A percentile compares a stretch with the other conserved stretches of the same genome.
phyloP scores from a whole-genome alignment of 2,113 vertebrate genomes.

The Gorsachius goisagi region DNA sequence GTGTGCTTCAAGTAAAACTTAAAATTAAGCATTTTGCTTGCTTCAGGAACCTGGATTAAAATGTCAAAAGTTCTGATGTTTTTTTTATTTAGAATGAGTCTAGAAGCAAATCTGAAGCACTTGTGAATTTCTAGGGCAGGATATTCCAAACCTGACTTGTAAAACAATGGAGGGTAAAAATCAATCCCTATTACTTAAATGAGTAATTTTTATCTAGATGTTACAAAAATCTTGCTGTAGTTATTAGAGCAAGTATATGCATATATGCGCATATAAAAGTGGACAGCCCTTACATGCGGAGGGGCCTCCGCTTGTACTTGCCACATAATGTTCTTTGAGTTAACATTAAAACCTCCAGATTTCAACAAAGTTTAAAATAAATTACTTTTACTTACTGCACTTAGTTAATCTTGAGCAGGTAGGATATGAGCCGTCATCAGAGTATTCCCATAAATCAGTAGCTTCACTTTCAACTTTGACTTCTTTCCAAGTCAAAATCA shows the following conservation, averaged over 20 bases:
- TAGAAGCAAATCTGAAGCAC: not conserved
- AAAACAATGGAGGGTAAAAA: not conserved
- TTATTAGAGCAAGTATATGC: not conserved
- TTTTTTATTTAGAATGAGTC: not conserved
- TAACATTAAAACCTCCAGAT: not conserved
- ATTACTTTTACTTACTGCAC: not conserved
- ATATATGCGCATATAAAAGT: not conserved
- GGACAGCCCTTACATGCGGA: not conserved
- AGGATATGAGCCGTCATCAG: not conserved
- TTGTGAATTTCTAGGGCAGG: not conserved
- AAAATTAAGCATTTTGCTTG: not conserved
- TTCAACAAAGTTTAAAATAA: not conserved
- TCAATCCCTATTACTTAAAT: not conserved
- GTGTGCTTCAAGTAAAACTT: not conserved
- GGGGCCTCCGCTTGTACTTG: not conserved
- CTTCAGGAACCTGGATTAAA: not conserved
- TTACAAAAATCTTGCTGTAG: not conserved
- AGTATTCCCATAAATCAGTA: not conserved
- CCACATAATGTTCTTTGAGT: not conserved
- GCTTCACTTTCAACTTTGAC: not conserved
- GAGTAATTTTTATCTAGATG: not conserved
- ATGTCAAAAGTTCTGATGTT: not conserved
- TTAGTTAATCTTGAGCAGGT: not conserved
- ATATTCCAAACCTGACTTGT: not conserved
- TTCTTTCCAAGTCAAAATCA: not conserved